Evolutionary conservation across 2,797 vertebrate genomes (phyloP).

Genomic region (Lepus oiostolus): DNA sequence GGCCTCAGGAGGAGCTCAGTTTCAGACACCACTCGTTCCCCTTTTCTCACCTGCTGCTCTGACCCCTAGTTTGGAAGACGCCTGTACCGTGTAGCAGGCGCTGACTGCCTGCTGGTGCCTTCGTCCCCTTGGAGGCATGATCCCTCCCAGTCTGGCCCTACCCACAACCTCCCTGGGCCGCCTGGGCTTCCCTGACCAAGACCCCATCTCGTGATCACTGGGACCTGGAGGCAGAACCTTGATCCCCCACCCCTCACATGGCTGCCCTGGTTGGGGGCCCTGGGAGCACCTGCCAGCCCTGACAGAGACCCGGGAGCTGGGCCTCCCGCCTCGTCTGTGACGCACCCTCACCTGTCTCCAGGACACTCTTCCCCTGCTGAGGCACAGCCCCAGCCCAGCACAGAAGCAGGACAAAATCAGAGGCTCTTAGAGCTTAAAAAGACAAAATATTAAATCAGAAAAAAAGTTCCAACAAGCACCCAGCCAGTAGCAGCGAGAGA

Average conservation of each 20-base stretch:
- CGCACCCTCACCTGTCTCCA: not conserved
- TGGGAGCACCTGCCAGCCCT: not conserved
- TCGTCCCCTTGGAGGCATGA: constrained; percentile 55
- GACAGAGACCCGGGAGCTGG: constrained; percentile 74
- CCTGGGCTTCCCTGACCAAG: not conserved
- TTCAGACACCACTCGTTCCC: not conserved
- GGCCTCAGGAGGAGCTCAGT: not conserved
- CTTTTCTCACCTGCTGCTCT: not conserved
- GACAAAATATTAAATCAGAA: constrained; percentile 32
- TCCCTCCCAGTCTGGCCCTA: not conserved
- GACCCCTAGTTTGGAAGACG: not conserved
- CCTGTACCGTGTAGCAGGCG: not conserved
- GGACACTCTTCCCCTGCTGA: not conserved
- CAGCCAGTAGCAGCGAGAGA: not conserved
- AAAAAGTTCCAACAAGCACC: not conserved
- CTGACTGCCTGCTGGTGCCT: constrained; percentile 54
- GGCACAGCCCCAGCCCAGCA: constrained; percentile 48
- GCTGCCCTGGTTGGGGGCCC: not conserved
- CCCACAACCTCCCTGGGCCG: not conserved
- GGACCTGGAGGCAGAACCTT: not conserved
- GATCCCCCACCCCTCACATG: not conserved
- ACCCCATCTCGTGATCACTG: not conserved
- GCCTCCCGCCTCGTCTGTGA: constrained; percentile 50
- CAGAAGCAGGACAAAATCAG: constrained; percentile 41
- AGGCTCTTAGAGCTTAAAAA: not conserved